phyloP scores from a whole-genome alignment of 2,113 vertebrate genomes.

The Opisthocomus hoazin region DNA sequence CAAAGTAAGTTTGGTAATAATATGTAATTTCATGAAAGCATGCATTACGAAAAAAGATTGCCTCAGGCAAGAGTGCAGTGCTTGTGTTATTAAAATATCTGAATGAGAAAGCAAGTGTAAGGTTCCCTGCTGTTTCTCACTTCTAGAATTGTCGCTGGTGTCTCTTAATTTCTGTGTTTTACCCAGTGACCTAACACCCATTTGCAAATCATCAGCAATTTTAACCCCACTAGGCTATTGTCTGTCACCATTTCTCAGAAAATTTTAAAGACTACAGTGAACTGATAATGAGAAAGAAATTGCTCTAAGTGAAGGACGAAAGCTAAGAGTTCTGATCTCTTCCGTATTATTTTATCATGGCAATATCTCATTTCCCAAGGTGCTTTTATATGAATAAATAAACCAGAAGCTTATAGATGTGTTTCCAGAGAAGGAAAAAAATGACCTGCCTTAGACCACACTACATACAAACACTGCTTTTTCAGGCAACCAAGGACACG shows the following conservation, averaged over 20 bases:
- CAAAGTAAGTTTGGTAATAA: slow-evolving; percentile 82
- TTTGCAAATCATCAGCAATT: not conserved
- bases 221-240: not conserved
- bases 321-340: not conserved
- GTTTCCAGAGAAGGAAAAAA: not conserved
- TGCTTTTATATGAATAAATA: not conserved
- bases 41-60: not conserved
- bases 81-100: not conserved
- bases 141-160: not conserved
- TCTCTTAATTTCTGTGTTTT: not conserved
- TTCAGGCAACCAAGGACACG: not conserved
- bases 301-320: not conserved
- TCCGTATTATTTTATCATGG: not conserved
- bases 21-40: not conserved
- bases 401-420: not conserved
- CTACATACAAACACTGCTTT: not conserved
- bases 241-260: not conserved
- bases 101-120: not conserved
- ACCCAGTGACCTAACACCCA: not conserved
- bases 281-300: not conserved
- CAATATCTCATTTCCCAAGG: not conserved
- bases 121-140: not conserved
- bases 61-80: not conserved
- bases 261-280: not conserved
- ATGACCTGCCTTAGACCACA: not conserved